Conservation (phyloP, 1,140 invertebrate species). For the Cheumatopsyche charites region DNA sequence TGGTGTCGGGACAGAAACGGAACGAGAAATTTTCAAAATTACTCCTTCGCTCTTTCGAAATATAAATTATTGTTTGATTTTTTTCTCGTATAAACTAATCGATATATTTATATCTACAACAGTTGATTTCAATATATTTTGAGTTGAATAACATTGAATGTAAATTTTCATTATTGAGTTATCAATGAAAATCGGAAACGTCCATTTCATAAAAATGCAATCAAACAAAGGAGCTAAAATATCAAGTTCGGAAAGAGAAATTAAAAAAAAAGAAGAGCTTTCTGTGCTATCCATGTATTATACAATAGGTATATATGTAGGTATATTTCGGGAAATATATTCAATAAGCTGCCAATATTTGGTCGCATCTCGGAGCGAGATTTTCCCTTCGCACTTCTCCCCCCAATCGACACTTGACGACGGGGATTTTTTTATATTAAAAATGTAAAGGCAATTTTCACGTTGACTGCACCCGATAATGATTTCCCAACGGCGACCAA, state of each 20-base stretch:
- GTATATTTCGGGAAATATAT: slow-evolving; percentile 24
- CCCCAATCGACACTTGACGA: slow-evolving; percentile 28
- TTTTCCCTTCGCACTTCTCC: slow-evolving; percentile 27
- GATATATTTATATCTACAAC: no score
- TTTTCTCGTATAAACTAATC: no score
- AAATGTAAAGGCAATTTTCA: slow-evolving; percentile 50
- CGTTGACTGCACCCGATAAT: slow-evolving; percentile 47
- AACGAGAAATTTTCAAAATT: slow-evolving; percentile 37
- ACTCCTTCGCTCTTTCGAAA: slow-evolving; percentile 24
- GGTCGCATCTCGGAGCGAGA: slow-evolving; percentile 14
- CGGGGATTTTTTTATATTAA: slow-evolving; percentile 38
- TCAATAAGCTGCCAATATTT: slow-evolving; percentile 47
- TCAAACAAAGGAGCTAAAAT: no score
- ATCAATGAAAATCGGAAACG: no score
- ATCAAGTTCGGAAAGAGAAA: no score
- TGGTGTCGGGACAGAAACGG: slow-evolving; percentile 33
- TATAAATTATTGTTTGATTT: no score
- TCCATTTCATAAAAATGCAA: no score
- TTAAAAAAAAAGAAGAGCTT: no score
- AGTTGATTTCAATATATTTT: no score
- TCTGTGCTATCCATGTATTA: no score
- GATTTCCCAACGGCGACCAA: slow-evolving; percentile 42
- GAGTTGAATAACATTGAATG: no score
- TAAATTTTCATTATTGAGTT: no score
- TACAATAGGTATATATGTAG: not conserved